Percentiles rank a stretch among this genome's conserved stretches.
Evolutionary conservation across 2,113 vertebrate genomes (phyloP).

Genomic region (Plecotus auritus): DNA sequence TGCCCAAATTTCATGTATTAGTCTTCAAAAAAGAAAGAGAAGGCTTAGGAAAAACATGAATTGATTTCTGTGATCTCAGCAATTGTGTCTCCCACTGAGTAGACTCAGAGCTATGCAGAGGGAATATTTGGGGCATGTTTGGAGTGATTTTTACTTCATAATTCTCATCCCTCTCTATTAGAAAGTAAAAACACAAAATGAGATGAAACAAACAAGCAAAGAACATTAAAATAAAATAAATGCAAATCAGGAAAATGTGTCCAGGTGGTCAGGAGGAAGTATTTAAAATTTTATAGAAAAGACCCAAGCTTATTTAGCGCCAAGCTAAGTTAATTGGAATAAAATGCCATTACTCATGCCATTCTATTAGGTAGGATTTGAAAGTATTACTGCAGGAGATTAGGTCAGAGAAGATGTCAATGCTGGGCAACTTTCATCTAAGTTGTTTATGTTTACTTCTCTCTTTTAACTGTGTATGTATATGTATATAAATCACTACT

Average conservation of each 20-base stretch:
- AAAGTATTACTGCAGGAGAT: constrained; percentile 25
- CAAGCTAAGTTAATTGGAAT: constrained; percentile 28
- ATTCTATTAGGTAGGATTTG: constrained; percentile 30
- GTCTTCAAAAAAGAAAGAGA: not conserved
- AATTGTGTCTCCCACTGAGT: not conserved
- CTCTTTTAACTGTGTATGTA: not conserved
- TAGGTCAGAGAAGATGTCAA: not conserved
- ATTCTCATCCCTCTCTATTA: not conserved
- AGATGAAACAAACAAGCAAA: constrained; percentile 42
- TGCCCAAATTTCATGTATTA: not conserved
- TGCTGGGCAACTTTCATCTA: constrained; percentile 27
- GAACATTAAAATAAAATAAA: constrained; percentile 36
- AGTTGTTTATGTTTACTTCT: constrained; percentile 42
- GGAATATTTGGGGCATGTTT: not conserved
- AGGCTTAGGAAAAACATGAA: not conserved
- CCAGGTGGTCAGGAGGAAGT: not conserved
- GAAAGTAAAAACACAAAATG: not conserved
- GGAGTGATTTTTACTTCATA: not conserved
- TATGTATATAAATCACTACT: not conserved
- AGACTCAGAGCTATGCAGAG: not conserved
- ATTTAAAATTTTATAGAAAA: constrained; percentile 32
- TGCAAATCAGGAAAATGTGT: not conserved
- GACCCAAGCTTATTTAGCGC: not conserved
- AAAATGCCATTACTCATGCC: constrained; percentile 23
- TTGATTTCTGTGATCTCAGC: not conserved